phyloP scores from a whole-genome alignment of 2,797 vertebrate genomes.

The Tapera naevia region DNA sequence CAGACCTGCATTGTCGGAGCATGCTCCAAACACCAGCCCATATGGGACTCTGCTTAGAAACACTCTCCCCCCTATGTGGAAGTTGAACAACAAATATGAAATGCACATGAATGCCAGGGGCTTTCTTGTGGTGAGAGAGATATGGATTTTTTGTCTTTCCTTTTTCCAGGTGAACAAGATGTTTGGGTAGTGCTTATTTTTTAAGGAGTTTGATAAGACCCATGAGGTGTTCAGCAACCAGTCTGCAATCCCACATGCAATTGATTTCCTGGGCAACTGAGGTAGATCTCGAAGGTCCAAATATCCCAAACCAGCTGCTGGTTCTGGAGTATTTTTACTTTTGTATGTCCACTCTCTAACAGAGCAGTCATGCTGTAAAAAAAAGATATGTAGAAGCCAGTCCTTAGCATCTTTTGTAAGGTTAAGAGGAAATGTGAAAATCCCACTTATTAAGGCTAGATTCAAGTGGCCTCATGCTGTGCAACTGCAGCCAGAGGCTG shows the following conservation, averaged over 20 bases:
- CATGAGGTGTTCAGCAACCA: not conserved
- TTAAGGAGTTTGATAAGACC: not conserved
- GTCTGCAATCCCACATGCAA: not conserved
- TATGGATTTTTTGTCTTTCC: not conserved
- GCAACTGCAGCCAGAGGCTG: not conserved
- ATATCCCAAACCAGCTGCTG: not conserved
- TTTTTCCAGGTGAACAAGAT: not conserved
- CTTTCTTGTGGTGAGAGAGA: not conserved
- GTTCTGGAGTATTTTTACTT: not conserved
- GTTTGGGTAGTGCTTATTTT: not conserved
- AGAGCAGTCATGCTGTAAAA: not conserved
- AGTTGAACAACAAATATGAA: not conserved
- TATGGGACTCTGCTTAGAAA: not conserved
- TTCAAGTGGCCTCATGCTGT: not conserved
- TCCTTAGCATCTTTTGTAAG: not conserved
- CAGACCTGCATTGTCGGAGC: not conserved
- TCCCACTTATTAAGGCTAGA: not conserved
- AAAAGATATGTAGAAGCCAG: not conserved
- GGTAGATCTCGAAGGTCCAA: not conserved
- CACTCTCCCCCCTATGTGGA: not conserved
- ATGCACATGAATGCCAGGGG: not conserved
- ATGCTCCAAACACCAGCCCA: not conserved
- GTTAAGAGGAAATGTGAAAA: constrained; percentile 2
- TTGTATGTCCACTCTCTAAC: not conserved
- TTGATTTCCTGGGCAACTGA: not conserved